Evolutionary conservation across 2,113 vertebrate species (phyloP).

Genomic region (Rostratula benghalensis): DNA sequence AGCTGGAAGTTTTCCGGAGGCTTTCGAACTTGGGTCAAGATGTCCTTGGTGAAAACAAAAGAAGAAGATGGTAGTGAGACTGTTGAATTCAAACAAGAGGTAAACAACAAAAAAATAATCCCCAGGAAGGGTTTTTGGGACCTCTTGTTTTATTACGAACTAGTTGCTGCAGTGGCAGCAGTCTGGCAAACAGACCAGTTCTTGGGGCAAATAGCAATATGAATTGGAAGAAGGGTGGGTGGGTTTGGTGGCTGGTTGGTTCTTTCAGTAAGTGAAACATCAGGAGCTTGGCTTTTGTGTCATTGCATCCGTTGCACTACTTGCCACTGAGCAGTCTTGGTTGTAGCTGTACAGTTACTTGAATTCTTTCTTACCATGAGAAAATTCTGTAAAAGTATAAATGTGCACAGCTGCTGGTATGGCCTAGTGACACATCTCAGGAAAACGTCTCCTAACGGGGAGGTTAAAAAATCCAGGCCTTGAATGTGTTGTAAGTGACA

Average conservation of each 20-base stretch:
- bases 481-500: not conserved
- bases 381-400: not conserved
- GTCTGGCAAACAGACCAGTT: not conserved
- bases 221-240: not conserved
- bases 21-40: constrained; percentile 98
- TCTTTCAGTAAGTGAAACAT: not conserved
- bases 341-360: not conserved
- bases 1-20: constrained; percentile 97
- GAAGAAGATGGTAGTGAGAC: constrained; percentile 84
- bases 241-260: not conserved
- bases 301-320: not conserved
- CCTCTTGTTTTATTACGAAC: not conserved
- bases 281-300: not conserved
- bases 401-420: not conserved
- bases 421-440: not conserved
- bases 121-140: not conserved
- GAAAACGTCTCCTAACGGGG: not conserved
- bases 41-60: constrained; percentile 93
- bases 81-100: constrained; percentile 95
- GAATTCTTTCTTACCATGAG: not conserved
- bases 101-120: constrained; percentile 25
- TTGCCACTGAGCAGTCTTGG: not conserved
- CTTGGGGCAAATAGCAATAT: not conserved
- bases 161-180: too few species aligned
- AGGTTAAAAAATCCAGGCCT: not conserved